A percentile compares a stretch with the other conserved stretches of the same genome.
Conservation (phyloP, 2,888 invertebrate genomes). For the Deilephila elpenor region DNA sequence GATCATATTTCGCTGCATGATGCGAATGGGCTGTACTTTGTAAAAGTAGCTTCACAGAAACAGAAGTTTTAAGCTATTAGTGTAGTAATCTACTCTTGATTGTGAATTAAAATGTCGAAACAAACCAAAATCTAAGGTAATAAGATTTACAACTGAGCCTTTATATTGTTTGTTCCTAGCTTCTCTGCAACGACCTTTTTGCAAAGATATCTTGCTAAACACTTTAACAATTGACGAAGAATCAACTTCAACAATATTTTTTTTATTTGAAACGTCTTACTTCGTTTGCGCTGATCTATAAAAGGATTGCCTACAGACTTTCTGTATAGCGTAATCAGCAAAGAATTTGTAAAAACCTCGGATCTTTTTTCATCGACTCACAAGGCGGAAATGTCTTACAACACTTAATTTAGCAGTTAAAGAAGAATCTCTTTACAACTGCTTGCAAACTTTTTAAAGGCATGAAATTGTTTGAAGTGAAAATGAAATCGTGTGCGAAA, state of each 20-base stretch:
- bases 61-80: too few relatives aligned
- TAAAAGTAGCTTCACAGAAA: too few relatives aligned
- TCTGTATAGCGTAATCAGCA: background rate
- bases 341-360: background rate
- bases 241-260: background rate
- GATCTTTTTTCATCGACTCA: background rate
- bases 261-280: background rate
- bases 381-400: background rate
- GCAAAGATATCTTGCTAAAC: background rate
- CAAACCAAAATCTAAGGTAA: too few relatives aligned
- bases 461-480: slow-evolving; percentile 1
- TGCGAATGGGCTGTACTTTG: too few relatives aligned
- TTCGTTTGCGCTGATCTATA: too few relatives aligned
- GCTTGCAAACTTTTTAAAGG: background rate
- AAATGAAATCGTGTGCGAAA: slow-evolving; percentile 21
- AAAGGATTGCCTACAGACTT: too few relatives aligned
- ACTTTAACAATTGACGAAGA: background rate
- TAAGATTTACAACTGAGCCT: too few relatives aligned
- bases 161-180: too few relatives aligned
- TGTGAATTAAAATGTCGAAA: too few relatives aligned
- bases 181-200: too few relatives aligned
- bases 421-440: background rate
- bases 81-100: too few relatives aligned
- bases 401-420: background rate
- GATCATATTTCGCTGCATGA: too few relatives aligned